These are phyloP conservation scores for Perca schrenkii DNA, from an alignment of 2,113 vertebrate genomes.

Conservation along the genomic window DNA sequence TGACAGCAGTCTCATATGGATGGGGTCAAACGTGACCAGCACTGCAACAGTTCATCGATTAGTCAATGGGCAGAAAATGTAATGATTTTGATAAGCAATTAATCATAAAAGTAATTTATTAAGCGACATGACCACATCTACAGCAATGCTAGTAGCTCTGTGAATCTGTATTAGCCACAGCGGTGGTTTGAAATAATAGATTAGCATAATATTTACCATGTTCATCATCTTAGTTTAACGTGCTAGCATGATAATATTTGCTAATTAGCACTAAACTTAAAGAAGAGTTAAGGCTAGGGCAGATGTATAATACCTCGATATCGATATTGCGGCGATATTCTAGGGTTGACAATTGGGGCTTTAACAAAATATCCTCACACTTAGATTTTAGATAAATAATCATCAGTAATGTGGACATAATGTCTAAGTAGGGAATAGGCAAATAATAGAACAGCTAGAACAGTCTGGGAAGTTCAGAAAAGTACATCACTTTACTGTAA, in stretches of 20 bases:
- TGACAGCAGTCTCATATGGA: background rate
- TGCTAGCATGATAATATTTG: background rate
- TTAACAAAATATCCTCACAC: no score
- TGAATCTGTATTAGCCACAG: background rate
- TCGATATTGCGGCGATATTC: no score
- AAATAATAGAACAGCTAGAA: no score
- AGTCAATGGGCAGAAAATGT: background rate
- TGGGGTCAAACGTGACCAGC: background rate
- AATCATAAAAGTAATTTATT: slow-evolving; percentile 26
- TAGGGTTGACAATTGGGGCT: no score
- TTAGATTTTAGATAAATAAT: no score
- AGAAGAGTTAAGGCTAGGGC: background rate
- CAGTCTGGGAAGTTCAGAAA: no score
- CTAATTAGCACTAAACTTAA: background rate
- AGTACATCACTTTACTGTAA: no score
- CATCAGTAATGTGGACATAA: no score
- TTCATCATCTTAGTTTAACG: no score
- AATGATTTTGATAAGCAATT: slow-evolving; percentile 10
- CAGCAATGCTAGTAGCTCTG: background rate
- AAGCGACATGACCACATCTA: background rate
- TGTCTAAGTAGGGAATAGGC: no score
- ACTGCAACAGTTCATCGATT: background rate
- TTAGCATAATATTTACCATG: background rate
- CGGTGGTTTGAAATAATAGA: no score
- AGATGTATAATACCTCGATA: no score